Base-by-base conservation (phyloP, 1,140 invertebrate genomes). In the Lordiphosa mommai region DNA sequence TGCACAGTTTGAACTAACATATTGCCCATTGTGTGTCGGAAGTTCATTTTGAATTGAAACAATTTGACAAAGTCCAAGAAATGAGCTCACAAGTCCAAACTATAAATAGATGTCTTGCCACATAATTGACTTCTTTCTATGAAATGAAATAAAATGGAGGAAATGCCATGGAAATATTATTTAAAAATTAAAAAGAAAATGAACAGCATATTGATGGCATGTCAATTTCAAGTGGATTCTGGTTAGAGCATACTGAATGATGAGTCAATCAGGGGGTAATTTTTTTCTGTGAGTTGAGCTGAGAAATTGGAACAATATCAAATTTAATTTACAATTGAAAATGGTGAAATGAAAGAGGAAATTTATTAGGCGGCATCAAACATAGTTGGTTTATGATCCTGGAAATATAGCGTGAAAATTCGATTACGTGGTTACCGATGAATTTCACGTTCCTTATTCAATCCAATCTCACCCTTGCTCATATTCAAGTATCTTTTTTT, bases 1-100 rank as follows among this genome's bases (percentile, higher is more conserved):
- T 52, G 38, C 34, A 29, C 2, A 12, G 48, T 40, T 51, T 43
- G 16, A 55, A 36, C 29, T 33, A 46, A 49, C 49, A 57, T 41
- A 32, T 43, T 49, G 37, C 34, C 13, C 48, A 37, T 52, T 27
- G 41, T 50, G 67, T 53, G 64, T 63, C 41, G 58, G 52, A 51
- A 56, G 33, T 44, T 53, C 40, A 40, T 79, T 66, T 59, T 33
- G 52, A 61, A 67, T 36, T 23, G 38, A 61, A 61, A 53, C 56
- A 48, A 72, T 61, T 60, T 69, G 59, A 79, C 65, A 79, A 79
- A 64, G 61, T 65, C 53, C 34, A 56, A 43, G 37, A 20, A 32
- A 49, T 30, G 2, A 40, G 51, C 30, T 52, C 44, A 20, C 20
- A 43, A 64, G 27, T 32, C 57, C 37, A 52, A 58, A 44, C 58